phyloP scores from a whole-genome alignment of 2,888 invertebrate species.

The Eupsilia transversa region DNA sequence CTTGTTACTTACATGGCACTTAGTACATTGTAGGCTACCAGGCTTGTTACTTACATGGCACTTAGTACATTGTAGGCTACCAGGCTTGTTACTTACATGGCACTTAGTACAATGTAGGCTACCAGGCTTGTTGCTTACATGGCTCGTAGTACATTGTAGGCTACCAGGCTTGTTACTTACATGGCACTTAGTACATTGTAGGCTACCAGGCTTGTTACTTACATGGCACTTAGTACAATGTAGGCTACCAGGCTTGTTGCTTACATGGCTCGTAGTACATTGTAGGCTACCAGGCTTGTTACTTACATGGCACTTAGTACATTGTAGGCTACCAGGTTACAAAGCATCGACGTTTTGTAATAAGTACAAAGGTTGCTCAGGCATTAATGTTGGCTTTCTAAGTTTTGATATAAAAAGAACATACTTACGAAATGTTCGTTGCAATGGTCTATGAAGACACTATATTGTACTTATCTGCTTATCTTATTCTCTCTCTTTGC shows the following conservation, averaged over 20 bases:
- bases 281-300: not conserved
- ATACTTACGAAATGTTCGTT: not conserved
- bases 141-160: not conserved
- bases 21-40: not conserved
- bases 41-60: conserved; percentile 3
- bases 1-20: not conserved
- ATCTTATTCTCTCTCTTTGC: no score
- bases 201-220: not conserved
- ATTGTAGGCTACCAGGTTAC: conserved; percentile 3
- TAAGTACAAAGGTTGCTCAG: not conserved
- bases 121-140: conserved; percentile 1
- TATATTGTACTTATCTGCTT: no score
- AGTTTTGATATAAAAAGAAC: not conserved
- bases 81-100: conserved; percentile 6
- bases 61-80: not conserved
- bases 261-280: conserved; percentile 9
- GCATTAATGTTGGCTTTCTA: not conserved
- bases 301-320: not conserved
- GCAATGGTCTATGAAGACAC: not conserved
- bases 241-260: conserved; percentile 2
- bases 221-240: conserved; percentile 1
- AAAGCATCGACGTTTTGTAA: not conserved
- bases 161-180: conserved; percentile 3
- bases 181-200: conserved; percentile 1
- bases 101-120: conserved; percentile 2